These are phyloP conservation scores for Sciurus carolinensis DNA, from an alignment of 2,797 vertebrate genomes.

Conservation along the genomic window DNA sequence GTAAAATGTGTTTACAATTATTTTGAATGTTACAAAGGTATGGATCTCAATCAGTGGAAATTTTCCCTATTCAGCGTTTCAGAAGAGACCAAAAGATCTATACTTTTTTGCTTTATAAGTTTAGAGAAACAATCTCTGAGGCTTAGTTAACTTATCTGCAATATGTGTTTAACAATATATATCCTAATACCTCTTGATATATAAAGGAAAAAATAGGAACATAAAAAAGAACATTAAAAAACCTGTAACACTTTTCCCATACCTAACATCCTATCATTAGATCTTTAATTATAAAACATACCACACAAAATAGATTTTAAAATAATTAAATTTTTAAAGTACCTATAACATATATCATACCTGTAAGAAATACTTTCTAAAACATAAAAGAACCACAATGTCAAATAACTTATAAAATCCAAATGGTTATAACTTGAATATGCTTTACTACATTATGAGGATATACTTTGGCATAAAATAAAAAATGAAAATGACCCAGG, in stretches of 20 bases:
- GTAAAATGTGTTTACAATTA: constrained; percentile 5
- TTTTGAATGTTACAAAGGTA: constrained; percentile 35
- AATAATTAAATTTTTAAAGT: constrained; percentile 14
- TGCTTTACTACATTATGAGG: neutral
- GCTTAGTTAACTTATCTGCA: neutral
- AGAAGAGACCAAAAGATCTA: neutral
- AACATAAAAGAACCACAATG: neutral
- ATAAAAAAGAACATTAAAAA: neutral
- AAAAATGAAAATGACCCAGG: constrained; percentile 19
- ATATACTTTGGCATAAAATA: neutral
- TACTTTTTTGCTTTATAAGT: neutral
- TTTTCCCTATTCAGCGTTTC: neutral
- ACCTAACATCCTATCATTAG: constrained; percentile 21
- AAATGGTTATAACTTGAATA: constrained; percentile 37
- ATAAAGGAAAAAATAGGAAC: neutral
- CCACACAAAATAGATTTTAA: neutral
- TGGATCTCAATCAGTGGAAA: neutral
- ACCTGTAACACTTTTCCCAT: neutral
- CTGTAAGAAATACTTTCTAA: constrained; percentile 43
- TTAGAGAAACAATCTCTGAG: neutral
- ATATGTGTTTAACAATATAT: constrained; percentile 22
- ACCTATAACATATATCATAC: neutral
- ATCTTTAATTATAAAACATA: neutral
- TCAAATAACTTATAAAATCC: neutral
- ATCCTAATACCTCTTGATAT: neutral